Evolutionary conservation across 2,113 vertebrate species (phyloP).

Genomic region (Phoenicopterus ruber): DNA sequence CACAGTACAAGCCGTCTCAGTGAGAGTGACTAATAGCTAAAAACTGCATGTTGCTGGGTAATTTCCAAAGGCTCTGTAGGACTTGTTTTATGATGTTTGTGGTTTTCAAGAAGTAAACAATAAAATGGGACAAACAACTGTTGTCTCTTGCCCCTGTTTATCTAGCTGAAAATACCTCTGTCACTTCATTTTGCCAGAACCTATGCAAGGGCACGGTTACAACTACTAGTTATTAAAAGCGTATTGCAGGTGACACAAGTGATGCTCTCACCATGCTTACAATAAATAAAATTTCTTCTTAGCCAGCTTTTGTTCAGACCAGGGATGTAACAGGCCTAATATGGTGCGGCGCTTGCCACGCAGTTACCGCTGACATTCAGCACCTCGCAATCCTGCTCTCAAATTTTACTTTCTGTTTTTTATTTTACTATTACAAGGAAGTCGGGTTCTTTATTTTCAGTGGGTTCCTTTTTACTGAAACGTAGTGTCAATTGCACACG

Average conservation of each 20-base stretch:
- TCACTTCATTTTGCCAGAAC: not conserved
- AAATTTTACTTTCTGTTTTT: not conserved
- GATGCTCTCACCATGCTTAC: not conserved
- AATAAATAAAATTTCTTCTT: not conserved
- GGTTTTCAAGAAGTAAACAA: constrained; percentile 70
- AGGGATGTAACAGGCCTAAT: not conserved
- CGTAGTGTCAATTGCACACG: not conserved
- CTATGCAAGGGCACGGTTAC: not conserved
- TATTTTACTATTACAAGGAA: not conserved
- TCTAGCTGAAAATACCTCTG: constrained; percentile 53
- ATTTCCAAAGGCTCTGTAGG: constrained; percentile 65
- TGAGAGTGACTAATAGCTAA: constrained; percentile 64
- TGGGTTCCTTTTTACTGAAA: not conserved
- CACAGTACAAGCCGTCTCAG: constrained; percentile 26
- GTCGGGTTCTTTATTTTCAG: not conserved
- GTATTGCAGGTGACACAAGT: not conserved
- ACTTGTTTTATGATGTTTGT: constrained; percentile 68
- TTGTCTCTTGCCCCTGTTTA: constrained; percentile 49
- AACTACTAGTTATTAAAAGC: not conserved
- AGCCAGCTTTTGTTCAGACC: not conserved
- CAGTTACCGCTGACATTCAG: not conserved
- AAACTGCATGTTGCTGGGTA: constrained; percentile 58
- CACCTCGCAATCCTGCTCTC: not conserved
- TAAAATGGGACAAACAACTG: constrained; percentile 65
- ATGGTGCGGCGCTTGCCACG: fast-evolving